These are phyloP conservation scores for Apotomis betuletana DNA, from an alignment of 2,888 invertebrate genomes.

Conservation along the genomic window DNA sequence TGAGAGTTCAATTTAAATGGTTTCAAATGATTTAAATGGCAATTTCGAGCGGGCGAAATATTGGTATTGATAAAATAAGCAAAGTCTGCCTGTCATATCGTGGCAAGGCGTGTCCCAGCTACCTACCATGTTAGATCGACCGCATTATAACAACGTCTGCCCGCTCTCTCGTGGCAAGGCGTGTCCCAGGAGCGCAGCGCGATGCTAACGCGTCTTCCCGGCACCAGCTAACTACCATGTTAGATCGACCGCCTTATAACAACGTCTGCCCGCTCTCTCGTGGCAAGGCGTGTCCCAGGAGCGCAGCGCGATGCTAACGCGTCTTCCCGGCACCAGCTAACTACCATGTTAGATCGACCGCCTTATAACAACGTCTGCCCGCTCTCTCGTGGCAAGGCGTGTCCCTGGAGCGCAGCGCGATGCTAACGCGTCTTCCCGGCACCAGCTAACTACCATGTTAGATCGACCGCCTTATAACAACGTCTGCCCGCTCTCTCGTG, in stretches of 20 bases:
- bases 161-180: constrained; percentile 12
- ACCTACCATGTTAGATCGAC: too few species aligned
- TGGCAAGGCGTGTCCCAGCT: too few species aligned
- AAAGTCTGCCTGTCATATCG: too few species aligned
- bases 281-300: constrained; percentile 18
- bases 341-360: constrained; percentile 58
- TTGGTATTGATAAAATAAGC: too few species aligned
- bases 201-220: constrained; percentile 32
- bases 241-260: constrained; percentile 63
- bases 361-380: constrained; percentile 52
- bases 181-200: constrained; percentile 28
- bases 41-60: too few species aligned
- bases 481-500: constrained; percentile 2
- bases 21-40: too few species aligned
- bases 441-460: constrained; percentile 53
- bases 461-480: constrained; percentile 61
- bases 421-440: constrained; percentile 35
- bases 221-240: constrained; percentile 51
- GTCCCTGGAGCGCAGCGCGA: constrained; percentile 27
- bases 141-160: neutral
- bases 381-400: constrained; percentile 18
- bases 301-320: constrained; percentile 30
- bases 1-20: too few species aligned
- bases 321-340: constrained; percentile 45
- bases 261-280: constrained; percentile 1